Evolutionary conservation across 2,797 vertebrate genomes (phyloP).

Genomic region (Delichon dasypus): DNA sequence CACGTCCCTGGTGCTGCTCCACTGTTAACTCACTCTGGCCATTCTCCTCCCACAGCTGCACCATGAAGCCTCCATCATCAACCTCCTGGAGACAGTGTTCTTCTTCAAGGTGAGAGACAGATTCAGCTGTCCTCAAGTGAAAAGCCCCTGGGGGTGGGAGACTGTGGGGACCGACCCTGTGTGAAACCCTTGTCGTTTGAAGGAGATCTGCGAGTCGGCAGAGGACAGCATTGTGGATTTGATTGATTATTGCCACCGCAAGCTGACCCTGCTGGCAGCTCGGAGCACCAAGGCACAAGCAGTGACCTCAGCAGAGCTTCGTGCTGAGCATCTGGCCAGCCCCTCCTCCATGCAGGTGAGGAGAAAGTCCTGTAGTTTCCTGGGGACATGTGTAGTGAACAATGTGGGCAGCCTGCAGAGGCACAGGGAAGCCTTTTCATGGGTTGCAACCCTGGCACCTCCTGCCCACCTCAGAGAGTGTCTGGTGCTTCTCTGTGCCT

Average conservation of each 20-base stretch:
- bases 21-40: background rate
- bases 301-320: background rate
- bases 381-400: rapidly evolving
- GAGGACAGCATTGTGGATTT: slow-evolving; percentile 88
- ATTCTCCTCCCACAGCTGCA: slow-evolving; percentile 78
- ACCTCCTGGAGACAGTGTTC: slow-evolving; percentile 92
- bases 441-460: background rate
- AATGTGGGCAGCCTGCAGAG: background rate
- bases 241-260: slow-evolving; percentile 95
- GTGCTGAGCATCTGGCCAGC: background rate
- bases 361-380: background rate
- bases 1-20: rapidly evolving
- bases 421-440: background rate
- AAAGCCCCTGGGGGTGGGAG: background rate
- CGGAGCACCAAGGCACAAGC: slow-evolving; percentile 26
- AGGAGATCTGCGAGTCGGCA: slow-evolving; percentile 92
- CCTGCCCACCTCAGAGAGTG: rapidly evolving
- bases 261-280: slow-evolving; percentile 85
- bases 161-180: background rate
- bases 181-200: background rate
- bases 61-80: slow-evolving; percentile 93
- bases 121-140: background rate
- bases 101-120: slow-evolving; percentile 86
- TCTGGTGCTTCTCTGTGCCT: background rate
- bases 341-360: slow-evolving; percentile 81